Evolutionary conservation across 2,113 vertebrate species (phyloP), one percentile per base, ranked within the genome.

Genomic region (Tachycineta bicolor): DNA sequence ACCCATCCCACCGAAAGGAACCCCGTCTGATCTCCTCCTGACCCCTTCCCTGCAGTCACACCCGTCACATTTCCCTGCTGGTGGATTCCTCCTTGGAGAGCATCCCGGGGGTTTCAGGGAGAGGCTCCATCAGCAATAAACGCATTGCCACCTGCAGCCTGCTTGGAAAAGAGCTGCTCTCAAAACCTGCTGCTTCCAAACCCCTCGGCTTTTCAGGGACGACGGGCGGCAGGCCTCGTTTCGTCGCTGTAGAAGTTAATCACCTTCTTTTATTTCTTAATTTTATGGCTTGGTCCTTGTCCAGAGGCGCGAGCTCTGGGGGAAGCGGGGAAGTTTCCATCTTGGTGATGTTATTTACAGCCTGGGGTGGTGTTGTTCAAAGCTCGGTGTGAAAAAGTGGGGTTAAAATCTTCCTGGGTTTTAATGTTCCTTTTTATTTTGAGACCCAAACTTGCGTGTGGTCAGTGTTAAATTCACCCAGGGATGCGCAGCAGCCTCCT

Each of bases 61-160:
- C 33, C 55, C 11, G 25, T 26, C 46, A 2, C 37, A 37, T 81
- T 84, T 70, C 87, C 56, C 91, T 81, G 68, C 60, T 16, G 46
- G 9, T 22, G 69, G 33, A 19, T 20, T 67, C 56, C 69, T 83
- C 50, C 93, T 91, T 31, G 1, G 24, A 94, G 71, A 92, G 86
- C 12, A 41, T 80, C 31, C 34, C n/a, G 5, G 33, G 41, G 41
- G 29, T 0, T 67, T 24, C 41, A 1, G 83, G 75, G 31, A 90
- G 37, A 60, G 56, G 2, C 55, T 47, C 1, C 10, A 13, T 44
- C 65, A 93, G 88, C 12, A 90, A 90, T 60, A n/a, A 84, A 64
- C 1, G 87, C 0, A 77, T 96, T 97, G 96, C 95, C 95, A 96
- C 92, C 96, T 95, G 96, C 95, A 96, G 95, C 92, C 95, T 25